Evolutionary conservation across 30 jellyfish, hydroid and myxozoan species (phyloP), one percentile per base, ranked within the genome.

Genomic region (Pelagia noctiluca): DNA sequence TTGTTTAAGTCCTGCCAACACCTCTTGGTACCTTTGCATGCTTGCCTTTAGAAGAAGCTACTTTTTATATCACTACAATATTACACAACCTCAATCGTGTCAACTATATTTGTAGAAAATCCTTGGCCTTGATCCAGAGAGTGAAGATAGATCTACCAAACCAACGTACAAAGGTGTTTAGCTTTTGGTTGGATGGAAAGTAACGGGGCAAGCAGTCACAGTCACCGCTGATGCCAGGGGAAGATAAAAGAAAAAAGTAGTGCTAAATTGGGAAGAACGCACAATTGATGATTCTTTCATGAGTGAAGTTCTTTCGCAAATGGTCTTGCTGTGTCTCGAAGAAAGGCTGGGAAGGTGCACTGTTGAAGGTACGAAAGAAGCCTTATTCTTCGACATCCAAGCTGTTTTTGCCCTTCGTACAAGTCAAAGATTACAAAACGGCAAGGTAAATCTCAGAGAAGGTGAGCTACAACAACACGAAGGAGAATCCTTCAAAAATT

Each of bases 331-430:
- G 28, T 60, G 64, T 60, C 73, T 60, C 33, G 73, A 60, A 60
- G 73, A 60, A 60, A 13, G 73, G 73, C 73, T 60, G 28, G 73
- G 25, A 60, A 24, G 33, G 73, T 60, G 73, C 73, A 60, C 73
- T 24, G 33, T 24, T 30, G 73, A 60, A 60, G 73, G 73, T 60
- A 13, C 25, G 28, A 60, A 60, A 60, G 73, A 34, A 60, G 28
- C 73, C 28, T 13, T 24, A 1, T 60, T 60, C 73, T 60, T 60
- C 25, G 73, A 60, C 33, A 60, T 60, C 28, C 34, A 60, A 0
- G 73, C 33, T 1, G 73, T 60, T 0, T 60, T 60, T 60, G 73
- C 73, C 73, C 73, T 60, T 24, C 73, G n/a, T 19, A 1, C 3
- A 34, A 34, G 73, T 13, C 73, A 60, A 10, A 1, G 33, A 24